Evolutionary conservation across 2,797 vertebrate species (phyloP).

Genomic region (Lemur catta): DNA sequence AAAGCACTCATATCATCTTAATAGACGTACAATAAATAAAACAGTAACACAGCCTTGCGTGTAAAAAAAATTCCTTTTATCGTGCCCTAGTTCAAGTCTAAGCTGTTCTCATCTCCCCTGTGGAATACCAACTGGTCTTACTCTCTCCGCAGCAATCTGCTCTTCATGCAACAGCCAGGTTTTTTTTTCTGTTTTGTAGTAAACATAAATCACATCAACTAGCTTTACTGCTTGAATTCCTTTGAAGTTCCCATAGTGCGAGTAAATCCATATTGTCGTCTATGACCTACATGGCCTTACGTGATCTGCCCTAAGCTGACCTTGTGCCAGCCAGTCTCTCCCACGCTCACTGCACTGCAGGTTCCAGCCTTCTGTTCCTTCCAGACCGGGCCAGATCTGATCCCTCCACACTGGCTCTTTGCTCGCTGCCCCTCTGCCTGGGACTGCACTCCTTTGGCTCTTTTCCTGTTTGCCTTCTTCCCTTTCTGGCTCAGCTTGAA

Average conservation of each 20-base stretch:
- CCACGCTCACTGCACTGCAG: not conserved
- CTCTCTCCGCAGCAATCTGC: not conserved
- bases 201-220: not conserved
- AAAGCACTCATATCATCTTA: not conserved
- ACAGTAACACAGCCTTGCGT: not conserved
- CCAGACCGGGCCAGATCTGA: not conserved
- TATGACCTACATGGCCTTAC: not conserved
- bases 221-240: not conserved
- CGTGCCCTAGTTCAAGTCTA: not conserved
- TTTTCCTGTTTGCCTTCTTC: not conserved
- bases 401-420: not conserved
- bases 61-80: not conserved
- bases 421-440: not conserved
- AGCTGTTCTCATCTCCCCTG: not conserved
- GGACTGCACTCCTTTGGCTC: not conserved
- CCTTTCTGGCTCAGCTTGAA: conserved; percentile 13
- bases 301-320: not conserved
- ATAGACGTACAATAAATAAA: not conserved
- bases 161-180: not conserved
- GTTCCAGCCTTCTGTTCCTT: not conserved
- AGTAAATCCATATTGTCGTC: not conserved
- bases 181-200: not conserved
- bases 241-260: not conserved
- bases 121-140: not conserved
- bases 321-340: not conserved